phyloP scores from a whole-genome alignment of 2,797 vertebrate genomes.

The Pseudopleuronectes americanus region DNA sequence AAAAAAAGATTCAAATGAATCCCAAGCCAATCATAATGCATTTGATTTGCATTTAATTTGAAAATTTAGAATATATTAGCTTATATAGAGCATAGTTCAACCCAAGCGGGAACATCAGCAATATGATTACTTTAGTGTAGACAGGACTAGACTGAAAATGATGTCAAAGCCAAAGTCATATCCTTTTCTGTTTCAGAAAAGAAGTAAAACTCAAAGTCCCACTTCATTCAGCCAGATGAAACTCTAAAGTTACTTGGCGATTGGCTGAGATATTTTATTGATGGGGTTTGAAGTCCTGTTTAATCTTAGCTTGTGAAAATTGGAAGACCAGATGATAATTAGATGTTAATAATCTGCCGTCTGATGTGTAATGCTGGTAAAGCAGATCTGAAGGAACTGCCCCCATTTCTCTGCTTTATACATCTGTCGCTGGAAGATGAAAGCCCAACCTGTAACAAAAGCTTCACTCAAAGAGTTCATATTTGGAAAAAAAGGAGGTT shows the following conservation, averaged over 20 bases:
- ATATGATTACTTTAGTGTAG: background rate
- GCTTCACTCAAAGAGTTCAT: background rate
- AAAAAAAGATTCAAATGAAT: background rate
- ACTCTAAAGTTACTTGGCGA: background rate
- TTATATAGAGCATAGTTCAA: constrained; percentile 6
- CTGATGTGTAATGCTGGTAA: constrained; percentile 5
- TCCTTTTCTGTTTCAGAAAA: background rate
- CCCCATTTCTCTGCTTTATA: background rate
- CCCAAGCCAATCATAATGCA: constrained; percentile 2
- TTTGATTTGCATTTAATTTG: constrained; percentile 37
- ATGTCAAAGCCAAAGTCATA: background rate
- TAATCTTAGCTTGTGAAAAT: constrained; percentile 24
- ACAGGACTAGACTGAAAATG: background rate
- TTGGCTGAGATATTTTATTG: constrained; percentile 23
- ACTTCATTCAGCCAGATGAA: constrained; percentile 2
- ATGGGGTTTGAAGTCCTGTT: constrained; percentile 25
- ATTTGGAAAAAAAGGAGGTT: background rate
- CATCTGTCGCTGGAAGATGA: constrained; percentile 10
- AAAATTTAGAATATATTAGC: background rate
- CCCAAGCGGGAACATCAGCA: background rate
- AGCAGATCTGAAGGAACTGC: constrained; percentile 11
- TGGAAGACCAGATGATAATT: constrained; percentile 4
- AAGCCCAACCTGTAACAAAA: constrained; percentile 1
- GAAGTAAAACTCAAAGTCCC: background rate
- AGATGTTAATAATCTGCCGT: constrained; percentile 28